Base-by-base conservation (phyloP, 1,140 invertebrate genomes). In the Drosophila mojavensis region DNA sequence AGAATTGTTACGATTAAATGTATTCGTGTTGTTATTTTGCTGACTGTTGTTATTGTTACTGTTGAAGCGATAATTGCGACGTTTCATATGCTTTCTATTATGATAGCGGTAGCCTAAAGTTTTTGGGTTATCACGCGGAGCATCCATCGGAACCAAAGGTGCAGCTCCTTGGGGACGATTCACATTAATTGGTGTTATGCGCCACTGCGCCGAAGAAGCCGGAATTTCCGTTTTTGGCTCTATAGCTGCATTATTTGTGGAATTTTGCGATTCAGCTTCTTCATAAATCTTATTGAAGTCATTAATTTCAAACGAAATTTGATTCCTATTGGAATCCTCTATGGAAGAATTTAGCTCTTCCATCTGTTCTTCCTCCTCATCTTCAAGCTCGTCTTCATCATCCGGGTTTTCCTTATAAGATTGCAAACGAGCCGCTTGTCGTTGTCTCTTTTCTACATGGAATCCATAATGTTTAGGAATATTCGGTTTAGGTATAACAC, bases 201-300 rank as follows among this genome's bases (percentile, higher is more conserved):
- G 72, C 60, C 58, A 61, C 48, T 72, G 75, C 0, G 17, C 28
- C 4, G 72, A 81, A 6, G 30, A 55, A 6, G 39, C n/a, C 2
- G 59, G 39, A 2, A 41, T 15, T 11, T 55, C 28, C 6, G 33
- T 30, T n/a, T 9, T 6, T 20, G 13, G 5, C 15, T 3, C 9
- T 24, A 5, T 0, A 9, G 10, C 15, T 11, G 10, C 20, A 6
- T 51, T 10, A n/a, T 3, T 41, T 20, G 10, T 4, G 5, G 10
- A 15, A 17, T 50, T 48, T 26, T 47, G 3, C 17, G 41, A 6
- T 4, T 55, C 26, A 7, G 50, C 10, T 6, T 54, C 59, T 1
- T 58, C 51, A 28, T 67, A 83, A 3, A 65, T 6, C 17, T 75
- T 58, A 33, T 88, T 59, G 5, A 88, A 89, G 1, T 88, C 84